These are phyloP conservation scores for Kryptolebias marmoratus DNA, from an alignment of 2,113 vertebrate genomes.

Conservation along the genomic window DNA sequence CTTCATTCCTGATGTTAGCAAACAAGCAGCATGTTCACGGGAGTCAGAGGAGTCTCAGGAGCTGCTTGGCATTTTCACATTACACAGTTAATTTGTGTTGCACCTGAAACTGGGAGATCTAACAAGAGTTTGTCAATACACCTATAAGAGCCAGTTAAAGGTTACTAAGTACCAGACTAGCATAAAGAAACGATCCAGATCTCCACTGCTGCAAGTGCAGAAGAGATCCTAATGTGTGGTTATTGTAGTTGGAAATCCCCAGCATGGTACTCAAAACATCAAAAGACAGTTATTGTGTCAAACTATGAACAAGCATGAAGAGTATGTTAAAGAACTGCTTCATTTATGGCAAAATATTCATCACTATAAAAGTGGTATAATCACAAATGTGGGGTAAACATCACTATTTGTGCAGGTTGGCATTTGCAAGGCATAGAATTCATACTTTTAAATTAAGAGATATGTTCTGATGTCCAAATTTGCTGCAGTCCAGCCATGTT, in stretches of 20 bases:
- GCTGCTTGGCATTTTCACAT: conserved; percentile 68
- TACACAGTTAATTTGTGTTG: conserved; percentile 76
- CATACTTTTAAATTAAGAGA: too few species aligned
- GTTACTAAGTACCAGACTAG: conserved; percentile 36
- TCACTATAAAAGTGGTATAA: too few species aligned
- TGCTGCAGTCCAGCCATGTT: too few species aligned
- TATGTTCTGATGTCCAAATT: too few species aligned
- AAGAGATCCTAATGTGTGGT: conserved; percentile 8
- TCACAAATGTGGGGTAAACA: too few species aligned
- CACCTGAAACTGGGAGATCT: conserved; percentile 55
- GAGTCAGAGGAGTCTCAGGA: conserved; percentile 62
- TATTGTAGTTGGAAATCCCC: background rate
- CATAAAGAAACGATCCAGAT: conserved; percentile 31
- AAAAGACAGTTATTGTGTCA: too few species aligned
- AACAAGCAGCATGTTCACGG: conserved; percentile 58
- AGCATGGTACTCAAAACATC: too few species aligned
- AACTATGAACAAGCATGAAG: too few species aligned
- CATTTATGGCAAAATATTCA: too few species aligned
- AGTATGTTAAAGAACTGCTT: too few species aligned
- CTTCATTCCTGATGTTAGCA: conserved; percentile 68
- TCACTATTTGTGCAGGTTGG: too few species aligned
- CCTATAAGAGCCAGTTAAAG: conserved; percentile 51
- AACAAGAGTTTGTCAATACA: conserved; percentile 52
- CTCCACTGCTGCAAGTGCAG: conserved; percentile 5
- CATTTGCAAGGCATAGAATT: too few species aligned